These are phyloP conservation scores for Leucoraja erinaceus DNA, from an alignment of 2,113 vertebrate species.

Conservation along the genomic window DNA sequence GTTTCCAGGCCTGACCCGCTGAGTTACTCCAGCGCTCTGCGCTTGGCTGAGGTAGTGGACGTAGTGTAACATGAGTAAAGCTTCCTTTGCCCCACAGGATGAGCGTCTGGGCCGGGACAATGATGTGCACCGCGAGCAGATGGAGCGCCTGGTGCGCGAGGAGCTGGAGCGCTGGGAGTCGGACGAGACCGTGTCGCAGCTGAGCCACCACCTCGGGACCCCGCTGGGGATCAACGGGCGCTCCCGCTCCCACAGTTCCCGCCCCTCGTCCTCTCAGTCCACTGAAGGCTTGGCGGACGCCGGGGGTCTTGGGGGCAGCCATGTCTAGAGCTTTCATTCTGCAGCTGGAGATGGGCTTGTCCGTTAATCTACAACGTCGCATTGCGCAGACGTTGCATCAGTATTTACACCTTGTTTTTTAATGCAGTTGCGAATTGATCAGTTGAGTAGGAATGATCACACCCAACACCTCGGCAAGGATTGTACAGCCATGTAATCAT, in stretches of 20 bases:
- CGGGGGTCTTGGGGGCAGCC: conserved; percentile 47
- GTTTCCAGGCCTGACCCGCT: no score
- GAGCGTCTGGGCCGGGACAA: conserved; percentile 76
- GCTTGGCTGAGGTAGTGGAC: not conserved
- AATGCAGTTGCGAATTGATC: not conserved
- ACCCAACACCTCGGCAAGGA: not conserved
- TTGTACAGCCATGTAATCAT: not conserved
- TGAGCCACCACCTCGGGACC: conserved; percentile 67
- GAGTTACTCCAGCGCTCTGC: no score
- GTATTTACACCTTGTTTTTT: not conserved
- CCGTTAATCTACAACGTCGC: not conserved
- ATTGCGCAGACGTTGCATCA: not conserved
- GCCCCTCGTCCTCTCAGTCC: conserved; percentile 78
- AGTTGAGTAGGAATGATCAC: not conserved
- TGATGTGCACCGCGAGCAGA: conserved; percentile 79
- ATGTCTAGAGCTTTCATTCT: conserved; percentile 52
- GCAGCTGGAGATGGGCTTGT: not conserved
- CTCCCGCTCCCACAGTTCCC: conserved; percentile 58
- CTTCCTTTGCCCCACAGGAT: conserved; percentile 58
- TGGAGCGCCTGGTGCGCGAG: conserved; percentile 83
- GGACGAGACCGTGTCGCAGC: conserved; percentile 73
- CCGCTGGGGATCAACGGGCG: conserved; percentile 55
- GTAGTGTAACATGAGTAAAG: not conserved
- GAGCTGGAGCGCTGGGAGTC: conserved; percentile 90
- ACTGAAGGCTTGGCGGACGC: conserved; percentile 63